Conservation (phyloP, 1,140 invertebrate genomes). For the Pachypsylla venusta region DNA sequence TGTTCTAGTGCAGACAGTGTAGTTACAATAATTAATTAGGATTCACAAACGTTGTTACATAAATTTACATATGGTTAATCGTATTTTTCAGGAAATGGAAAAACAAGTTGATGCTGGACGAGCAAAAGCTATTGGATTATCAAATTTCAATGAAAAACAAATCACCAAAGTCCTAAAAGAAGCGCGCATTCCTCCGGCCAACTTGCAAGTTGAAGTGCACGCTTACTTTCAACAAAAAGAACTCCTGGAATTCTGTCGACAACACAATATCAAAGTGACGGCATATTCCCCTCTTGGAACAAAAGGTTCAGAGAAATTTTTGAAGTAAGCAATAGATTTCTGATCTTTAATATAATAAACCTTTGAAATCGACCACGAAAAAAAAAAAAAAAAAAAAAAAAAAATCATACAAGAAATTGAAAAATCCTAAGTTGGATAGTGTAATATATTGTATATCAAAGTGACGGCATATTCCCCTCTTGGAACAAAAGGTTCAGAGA, state of each 20-base stretch:
- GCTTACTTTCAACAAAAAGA: constrained; percentile 64
- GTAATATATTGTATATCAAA: no score
- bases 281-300: constrained; percentile 73
- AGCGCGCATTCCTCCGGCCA: constrained; percentile 22
- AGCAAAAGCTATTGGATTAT: constrained; percentile 28
- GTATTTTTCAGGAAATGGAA: constrained; percentile 26
- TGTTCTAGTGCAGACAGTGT: no score
- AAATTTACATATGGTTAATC: background rate
- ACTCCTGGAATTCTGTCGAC: constrained; percentile 54
- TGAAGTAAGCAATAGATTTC: constrained; percentile 22
- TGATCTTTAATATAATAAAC: no score
- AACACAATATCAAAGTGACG: constrained; percentile 53
- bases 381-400: no score
- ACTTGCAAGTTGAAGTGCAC: constrained; percentile 61
- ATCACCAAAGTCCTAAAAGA: constrained; percentile 24
- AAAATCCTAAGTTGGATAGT: no score
- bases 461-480: constrained; percentile 72
- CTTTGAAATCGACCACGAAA: no score
- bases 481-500: constrained; percentile 47
- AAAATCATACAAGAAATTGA: no score
- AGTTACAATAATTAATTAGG: no score
- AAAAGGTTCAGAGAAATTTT: constrained; percentile 38
- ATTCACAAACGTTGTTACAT: no score
- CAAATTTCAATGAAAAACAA: constrained; percentile 30
- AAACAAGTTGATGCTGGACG: constrained; percentile 23